These are phyloP conservation scores for Luperina nickerlii DNA, from an alignment of 2,888 invertebrate genomes.

Conservation along the genomic window DNA sequence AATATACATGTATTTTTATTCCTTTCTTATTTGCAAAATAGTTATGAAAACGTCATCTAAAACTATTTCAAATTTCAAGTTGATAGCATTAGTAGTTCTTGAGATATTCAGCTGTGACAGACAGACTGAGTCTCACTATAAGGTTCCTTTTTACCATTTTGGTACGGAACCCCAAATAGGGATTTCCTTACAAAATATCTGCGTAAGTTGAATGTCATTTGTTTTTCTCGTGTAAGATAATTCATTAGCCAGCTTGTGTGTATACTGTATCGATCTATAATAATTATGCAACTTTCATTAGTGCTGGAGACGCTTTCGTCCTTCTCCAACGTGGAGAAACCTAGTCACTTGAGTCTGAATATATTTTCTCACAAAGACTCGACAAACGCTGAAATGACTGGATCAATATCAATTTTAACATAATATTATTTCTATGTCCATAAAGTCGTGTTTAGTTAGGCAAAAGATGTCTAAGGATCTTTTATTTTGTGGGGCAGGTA, in stretches of 20 bases:
- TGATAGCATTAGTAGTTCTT: too few species aligned
- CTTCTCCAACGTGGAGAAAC: background rate
- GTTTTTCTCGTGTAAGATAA: background rate
- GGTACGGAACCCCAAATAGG: too few species aligned
- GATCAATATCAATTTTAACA: conserved; percentile 7
- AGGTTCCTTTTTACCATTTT: too few species aligned
- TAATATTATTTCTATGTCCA: background rate
- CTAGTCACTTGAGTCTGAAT: background rate
- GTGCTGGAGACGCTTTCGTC: background rate
- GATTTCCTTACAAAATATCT: background rate
- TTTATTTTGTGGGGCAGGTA: conserved; percentile 1
- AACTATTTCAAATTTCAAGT: too few species aligned
- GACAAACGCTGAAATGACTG: background rate
- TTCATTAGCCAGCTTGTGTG: background rate
- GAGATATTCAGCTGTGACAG: too few species aligned
- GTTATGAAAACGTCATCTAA: too few species aligned
- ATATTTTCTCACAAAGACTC: background rate
- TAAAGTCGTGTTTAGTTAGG: conserved; percentile 3
- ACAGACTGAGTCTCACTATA: too few species aligned
- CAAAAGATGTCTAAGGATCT: background rate
- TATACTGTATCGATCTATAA: background rate
- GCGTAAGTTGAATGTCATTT: background rate
- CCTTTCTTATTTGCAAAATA: too few species aligned
- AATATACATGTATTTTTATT: too few species aligned
- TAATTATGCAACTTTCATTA: background rate